Evolutionary conservation across 92 coral and sea anemone genomes (phyloP).

Genomic region (Pocillopora grandis): DNA sequence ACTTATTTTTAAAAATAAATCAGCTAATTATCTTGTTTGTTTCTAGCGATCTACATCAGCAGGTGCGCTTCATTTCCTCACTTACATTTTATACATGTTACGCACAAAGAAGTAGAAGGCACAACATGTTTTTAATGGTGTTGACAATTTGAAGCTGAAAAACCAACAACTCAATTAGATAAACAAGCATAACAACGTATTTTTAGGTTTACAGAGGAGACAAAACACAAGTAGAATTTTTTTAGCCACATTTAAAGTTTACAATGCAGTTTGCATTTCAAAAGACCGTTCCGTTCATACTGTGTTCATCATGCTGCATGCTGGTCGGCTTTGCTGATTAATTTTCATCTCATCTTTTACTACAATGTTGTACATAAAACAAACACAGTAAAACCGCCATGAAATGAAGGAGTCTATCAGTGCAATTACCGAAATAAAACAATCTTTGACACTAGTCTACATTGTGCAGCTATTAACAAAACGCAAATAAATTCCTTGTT

Average conservation of each 20-base stretch:
- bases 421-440: background rate
- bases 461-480: background rate
- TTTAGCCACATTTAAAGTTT: background rate
- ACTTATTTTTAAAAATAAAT: background rate
- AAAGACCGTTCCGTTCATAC: background rate
- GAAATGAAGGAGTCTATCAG: conserved; percentile 1
- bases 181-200: too few relatives aligned
- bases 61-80: too few relatives aligned
- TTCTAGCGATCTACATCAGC: too few relatives aligned
- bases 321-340: background rate
- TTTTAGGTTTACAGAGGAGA: too few relatives aligned
- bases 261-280: background rate
- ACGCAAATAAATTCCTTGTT: background rate
- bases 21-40: too few relatives aligned
- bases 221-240: background rate
- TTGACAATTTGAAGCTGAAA: too few relatives aligned
- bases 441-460: background rate
- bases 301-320: background rate
- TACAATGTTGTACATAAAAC: background rate
- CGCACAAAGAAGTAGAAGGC: too few relatives aligned
- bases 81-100: too few relatives aligned
- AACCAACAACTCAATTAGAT: too few relatives aligned
- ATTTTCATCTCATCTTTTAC: background rate
- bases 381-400: background rate
- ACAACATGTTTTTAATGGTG: too few relatives aligned